These are phyloP conservation scores for Agrochola circellaris DNA, from an alignment of 2,888 invertebrate species.

Conservation along the genomic window DNA sequence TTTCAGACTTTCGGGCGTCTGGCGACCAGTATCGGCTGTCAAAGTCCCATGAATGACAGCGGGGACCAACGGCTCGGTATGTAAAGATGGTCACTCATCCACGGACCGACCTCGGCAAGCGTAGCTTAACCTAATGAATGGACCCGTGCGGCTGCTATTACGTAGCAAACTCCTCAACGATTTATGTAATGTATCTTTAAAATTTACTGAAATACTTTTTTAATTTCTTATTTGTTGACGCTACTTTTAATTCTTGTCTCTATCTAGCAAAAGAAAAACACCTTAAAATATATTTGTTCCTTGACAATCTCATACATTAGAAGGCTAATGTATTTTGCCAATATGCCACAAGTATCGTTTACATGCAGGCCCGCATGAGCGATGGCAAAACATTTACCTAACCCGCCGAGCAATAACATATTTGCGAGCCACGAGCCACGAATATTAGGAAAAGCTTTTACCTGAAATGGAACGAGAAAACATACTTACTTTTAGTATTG, in stretches of 20 bases:
- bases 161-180: too few relatives aligned
- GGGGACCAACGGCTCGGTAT: too few relatives aligned
- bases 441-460: constrained; percentile 82
- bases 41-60: too few relatives aligned
- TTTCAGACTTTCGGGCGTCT: too few relatives aligned
- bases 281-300: constrained; percentile 24
- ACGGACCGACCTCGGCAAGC: too few relatives aligned
- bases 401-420: constrained; percentile 70
- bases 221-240: too few relatives aligned
- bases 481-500: constrained; percentile 69
- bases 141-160: too few relatives aligned
- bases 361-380: constrained; percentile 55
- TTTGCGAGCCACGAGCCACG: constrained; percentile 70
- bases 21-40: too few relatives aligned
- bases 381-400: constrained; percentile 65
- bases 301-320: constrained; percentile 37
- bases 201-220: too few relatives aligned
- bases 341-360: constrained; percentile 54
- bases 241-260: neutral
- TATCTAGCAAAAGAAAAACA: constrained; percentile 3
- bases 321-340: constrained; percentile 53
- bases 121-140: too few relatives aligned
- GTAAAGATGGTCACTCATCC: too few relatives aligned
- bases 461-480: constrained; percentile 73
- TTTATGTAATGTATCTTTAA: too few relatives aligned